These are phyloP conservation scores for Crotalus viridis DNA, from an alignment of 2,113 vertebrate genomes.

Conservation along the genomic window DNA sequence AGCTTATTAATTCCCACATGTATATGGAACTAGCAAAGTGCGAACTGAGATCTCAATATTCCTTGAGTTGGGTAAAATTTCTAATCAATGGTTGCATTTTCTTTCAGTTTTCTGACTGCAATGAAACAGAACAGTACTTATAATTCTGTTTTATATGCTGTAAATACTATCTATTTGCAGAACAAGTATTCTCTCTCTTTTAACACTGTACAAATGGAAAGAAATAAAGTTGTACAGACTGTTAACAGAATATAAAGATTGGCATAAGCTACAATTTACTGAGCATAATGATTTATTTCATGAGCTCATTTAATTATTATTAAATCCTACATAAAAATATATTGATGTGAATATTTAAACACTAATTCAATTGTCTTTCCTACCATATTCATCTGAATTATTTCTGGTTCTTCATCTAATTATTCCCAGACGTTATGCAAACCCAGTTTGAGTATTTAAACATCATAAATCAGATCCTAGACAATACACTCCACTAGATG, in stretches of 20 bases:
- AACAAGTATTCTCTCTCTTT: slow-evolving; percentile 41
- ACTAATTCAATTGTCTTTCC: slow-evolving; percentile 9
- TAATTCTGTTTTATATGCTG: slow-evolving; percentile 53
- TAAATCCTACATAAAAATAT: slow-evolving; percentile 50
- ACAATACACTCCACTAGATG: background rate
- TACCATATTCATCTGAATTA: slow-evolving; percentile 29
- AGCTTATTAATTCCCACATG: background rate
- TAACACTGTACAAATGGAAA: slow-evolving; percentile 49
- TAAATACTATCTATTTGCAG: slow-evolving; percentile 54
- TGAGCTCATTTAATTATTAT: slow-evolving; percentile 42
- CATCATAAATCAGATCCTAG: slow-evolving; percentile 25
- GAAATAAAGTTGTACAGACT: slow-evolving; percentile 51
- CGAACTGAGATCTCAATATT: background rate
- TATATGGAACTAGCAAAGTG: slow-evolving; percentile 1
- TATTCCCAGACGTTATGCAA: slow-evolving; percentile 37
- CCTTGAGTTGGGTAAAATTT: slow-evolving; percentile 29
- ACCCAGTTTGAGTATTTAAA: slow-evolving; percentile 45
- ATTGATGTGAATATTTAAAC: slow-evolving; percentile 42
- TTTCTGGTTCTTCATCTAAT: background rate
- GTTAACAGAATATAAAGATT: slow-evolving; percentile 40
- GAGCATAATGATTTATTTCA: slow-evolving; percentile 44
- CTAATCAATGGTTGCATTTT: slow-evolving; percentile 57
- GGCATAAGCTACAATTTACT: slow-evolving; percentile 39
- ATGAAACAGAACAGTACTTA: slow-evolving; percentile 55
- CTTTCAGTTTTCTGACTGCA: slow-evolving; percentile 46